These are phyloP conservation scores for Eretmochelys imbricata DNA, from an alignment of 2,113 vertebrate species.

Conservation along the genomic window DNA sequence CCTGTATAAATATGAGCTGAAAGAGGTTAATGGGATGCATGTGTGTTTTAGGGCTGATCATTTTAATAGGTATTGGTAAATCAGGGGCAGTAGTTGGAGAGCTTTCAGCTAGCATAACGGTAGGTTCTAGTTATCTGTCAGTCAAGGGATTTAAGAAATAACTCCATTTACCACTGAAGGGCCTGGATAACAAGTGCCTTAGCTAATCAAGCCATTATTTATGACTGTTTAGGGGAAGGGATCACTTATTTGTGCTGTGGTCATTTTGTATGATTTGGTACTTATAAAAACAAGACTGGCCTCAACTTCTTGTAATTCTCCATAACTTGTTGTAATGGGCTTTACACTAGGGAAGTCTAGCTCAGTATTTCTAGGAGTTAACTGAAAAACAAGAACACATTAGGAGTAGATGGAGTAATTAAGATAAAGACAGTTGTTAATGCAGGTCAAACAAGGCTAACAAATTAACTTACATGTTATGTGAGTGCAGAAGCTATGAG, in stretches of 20 bases:
- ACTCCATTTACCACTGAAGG: background rate
- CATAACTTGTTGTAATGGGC: background rate
- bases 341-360: background rate
- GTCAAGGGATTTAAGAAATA: background rate
- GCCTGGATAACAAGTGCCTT: constrained; percentile 36
- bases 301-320: background rate
- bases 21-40: background rate
- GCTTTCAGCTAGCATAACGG: background rate
- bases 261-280: background rate
- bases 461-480: too few relatives aligned
- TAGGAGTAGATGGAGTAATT: background rate
- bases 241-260: background rate
- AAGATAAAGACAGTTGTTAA: background rate
- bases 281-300: background rate
- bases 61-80: background rate
- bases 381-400: background rate
- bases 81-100: too few relatives aligned
- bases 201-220: background rate
- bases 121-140: background rate
- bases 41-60: background rate
- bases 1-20: background rate
- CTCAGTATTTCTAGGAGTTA: background rate
- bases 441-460: background rate
- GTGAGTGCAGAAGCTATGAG: background rate
- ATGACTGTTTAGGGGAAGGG: background rate